Conservation (phyloP, 2,113 vertebrate species). For the Protomyctophum bolini region DNA sequence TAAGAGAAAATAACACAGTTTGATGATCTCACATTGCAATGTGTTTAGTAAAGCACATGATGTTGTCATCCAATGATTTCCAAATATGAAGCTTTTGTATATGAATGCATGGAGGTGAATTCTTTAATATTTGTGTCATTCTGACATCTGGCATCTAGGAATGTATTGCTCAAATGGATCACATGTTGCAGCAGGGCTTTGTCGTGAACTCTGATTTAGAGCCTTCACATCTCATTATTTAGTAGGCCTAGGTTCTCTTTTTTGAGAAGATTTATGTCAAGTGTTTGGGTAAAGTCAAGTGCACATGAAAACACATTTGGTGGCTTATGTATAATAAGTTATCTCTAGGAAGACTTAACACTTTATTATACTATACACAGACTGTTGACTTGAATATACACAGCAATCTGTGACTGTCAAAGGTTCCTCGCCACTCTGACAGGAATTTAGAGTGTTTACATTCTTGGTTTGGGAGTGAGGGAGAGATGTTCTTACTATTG, state of each 20-base stretch:
- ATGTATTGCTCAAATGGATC: too few relatives aligned
- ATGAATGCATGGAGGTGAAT: too few relatives aligned
- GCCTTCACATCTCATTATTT: slow-evolving; percentile 1
- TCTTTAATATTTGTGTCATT: too few relatives aligned
- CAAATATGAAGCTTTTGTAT: too few relatives aligned
- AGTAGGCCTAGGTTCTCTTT: neutral
- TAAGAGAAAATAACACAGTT: slow-evolving; percentile 37
- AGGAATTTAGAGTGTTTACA: slow-evolving; percentile 82
- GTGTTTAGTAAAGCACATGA: neutral
- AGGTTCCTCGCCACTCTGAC: slow-evolving; percentile 67
- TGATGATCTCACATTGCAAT: slow-evolving; percentile 15
- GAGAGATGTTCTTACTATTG: slow-evolving; percentile 68
- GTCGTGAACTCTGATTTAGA: slow-evolving; percentile 10
- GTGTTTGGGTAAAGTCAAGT: slow-evolving; percentile 46
- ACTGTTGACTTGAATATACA: slow-evolving; percentile 67
- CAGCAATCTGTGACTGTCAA: slow-evolving; percentile 71
- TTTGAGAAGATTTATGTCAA: slow-evolving; percentile 35
- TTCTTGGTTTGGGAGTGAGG: slow-evolving; percentile 78
- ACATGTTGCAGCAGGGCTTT: too few relatives aligned
- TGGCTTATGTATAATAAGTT: slow-evolving; percentile 41
- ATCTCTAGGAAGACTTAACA: slow-evolving; percentile 42
- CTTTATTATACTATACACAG: slow-evolving; percentile 58
- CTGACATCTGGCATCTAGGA: too few relatives aligned
- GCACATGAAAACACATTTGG: slow-evolving; percentile 34
- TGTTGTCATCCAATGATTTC: too few relatives aligned